phyloP scores from a whole-genome alignment of 1,140 invertebrate genomes.

The Drosophila kohkoa region DNA sequence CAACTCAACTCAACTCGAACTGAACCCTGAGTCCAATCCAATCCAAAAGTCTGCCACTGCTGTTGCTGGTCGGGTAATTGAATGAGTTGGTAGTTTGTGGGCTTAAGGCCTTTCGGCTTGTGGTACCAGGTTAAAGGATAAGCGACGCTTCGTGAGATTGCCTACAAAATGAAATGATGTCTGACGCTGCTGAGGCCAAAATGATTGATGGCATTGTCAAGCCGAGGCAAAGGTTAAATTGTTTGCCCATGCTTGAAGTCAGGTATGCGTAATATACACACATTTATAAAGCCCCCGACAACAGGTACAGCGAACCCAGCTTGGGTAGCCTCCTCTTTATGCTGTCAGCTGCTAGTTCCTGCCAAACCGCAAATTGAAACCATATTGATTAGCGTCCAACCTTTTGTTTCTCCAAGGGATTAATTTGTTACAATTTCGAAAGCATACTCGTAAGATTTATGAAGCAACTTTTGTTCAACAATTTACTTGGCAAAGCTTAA shows the following conservation, averaged over 20 bases:
- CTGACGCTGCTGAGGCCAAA: constrained; percentile 25
- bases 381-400: constrained; percentile 20
- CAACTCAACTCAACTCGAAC: constrained; percentile 7
- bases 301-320: constrained; percentile 63
- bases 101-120: constrained; percentile 4
- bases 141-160: constrained; percentile 39
- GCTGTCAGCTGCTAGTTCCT: background rate
- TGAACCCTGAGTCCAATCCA: background rate
- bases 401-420: background rate
- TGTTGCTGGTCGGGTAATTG: constrained; percentile 23
- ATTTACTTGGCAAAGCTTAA: background rate
- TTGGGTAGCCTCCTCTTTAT: background rate
- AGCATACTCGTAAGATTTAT: background rate
- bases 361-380: constrained; percentile 27
- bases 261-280: constrained; percentile 35
- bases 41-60: constrained; percentile 24
- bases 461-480: no score
- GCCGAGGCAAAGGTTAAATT: constrained; percentile 62
- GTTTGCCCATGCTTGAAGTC: constrained; percentile 43
- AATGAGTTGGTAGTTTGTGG: constrained; percentile 36
- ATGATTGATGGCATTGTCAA: constrained; percentile 56
- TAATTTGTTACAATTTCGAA: constrained; percentile 2
- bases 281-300: constrained; percentile 62
- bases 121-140: constrained; percentile 30
- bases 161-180: constrained; percentile 67